Evolutionary conservation across 1,140 invertebrate genomes (phyloP), one percentile per base, ranked within the genome.

Genomic region (Zaprionus vittiger): DNA sequence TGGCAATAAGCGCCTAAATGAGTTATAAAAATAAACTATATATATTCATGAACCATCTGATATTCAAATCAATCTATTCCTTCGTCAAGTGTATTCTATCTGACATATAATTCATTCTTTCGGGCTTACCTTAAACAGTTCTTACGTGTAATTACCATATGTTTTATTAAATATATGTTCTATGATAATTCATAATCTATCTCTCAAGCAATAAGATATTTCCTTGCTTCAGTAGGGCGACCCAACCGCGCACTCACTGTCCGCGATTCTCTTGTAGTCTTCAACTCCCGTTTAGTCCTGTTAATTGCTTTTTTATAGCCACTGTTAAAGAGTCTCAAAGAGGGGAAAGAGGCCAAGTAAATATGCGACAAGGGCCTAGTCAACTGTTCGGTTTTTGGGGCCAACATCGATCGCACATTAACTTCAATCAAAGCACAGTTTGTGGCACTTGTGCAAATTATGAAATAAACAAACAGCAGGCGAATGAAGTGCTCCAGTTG

Each of bases 381-480:
- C 31, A n/a, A 17, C 41, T 6, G n/a, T 47, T 47, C 7, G 41
- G 41, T 47, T 47, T 47, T 47, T 47, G 41, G 41, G 41, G 41
- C 41, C 41, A 47, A 20, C 41, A 47, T 47, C 41, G 24, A 67
- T 34, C 44, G 67, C 79, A 73, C 83, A 89, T 85, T 91, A 91
- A 84, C 84, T 89, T 81, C 81, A 89, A 91, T 91, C 84, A 91
- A 91, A 91, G 72, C 82, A 65, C 84, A 81, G 84, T 91, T 91
- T 89, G 72, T 73, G 73, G 74, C 89, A 91, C 80, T 91, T 91
- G 89, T 89, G 77, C 69, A 84, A 84, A 87, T 91, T 79, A 77
- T 81, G 81, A 83, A 89, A 87, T 87, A 81, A 91, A 91, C 80
- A 91, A 83, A 79, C 75, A 89, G 84, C 12, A 24, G 31, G 61